Evolutionary conservation across 2,113 vertebrate species (phyloP), one percentile per base, ranked within the genome.

Genomic region (Mesitornis unicolor): DNA sequence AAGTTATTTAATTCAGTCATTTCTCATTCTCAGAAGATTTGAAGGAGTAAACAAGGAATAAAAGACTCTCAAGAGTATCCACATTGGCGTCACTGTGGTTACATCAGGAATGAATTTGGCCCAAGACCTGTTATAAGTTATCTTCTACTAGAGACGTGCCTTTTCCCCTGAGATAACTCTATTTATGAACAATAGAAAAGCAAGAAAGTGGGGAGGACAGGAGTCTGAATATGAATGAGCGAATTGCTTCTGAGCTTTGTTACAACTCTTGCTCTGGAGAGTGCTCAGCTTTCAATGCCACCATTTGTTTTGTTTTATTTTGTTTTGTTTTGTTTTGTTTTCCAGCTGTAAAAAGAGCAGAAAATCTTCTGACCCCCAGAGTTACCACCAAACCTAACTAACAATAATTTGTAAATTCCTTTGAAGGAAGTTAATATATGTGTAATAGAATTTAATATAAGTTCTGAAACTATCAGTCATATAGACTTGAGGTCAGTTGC

Each of bases 1-100:
- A 92, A 79, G 69, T 92, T 97, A 83, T 88, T 96, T 96, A 96
- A 94, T 96, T 92, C 85, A 68, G 63, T 88, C 57, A 28, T 94
- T 90, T 65, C 88, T 93, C 93, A 82, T 64, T 61, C 83, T 89
- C 84, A 4, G 3, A 95, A 92, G 90, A 76, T 73, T 53, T 89
- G 92, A n/a, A 82, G 80, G 69, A 93, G 25, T 69, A 94, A 97
- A 94, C 69, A 94, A 90, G 40, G 65, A 84, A 33, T 53, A 87
- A 90, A 96, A 61, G 10, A 7, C 65, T 90, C 95, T 94, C 73
- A 60, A 48, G 85, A 57, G 88, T 45, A 76, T 33, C 64, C 80
- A 45, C 33, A 14, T 4, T 95, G 90, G 74, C 80, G n/a, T 97
- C 95, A 94, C 60, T 53, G 79, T 70, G 56, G 28, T 81, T 70